Evolutionary conservation across 1,140 invertebrate species (phyloP).

Genomic region (Drosophila ananassae): DNA sequence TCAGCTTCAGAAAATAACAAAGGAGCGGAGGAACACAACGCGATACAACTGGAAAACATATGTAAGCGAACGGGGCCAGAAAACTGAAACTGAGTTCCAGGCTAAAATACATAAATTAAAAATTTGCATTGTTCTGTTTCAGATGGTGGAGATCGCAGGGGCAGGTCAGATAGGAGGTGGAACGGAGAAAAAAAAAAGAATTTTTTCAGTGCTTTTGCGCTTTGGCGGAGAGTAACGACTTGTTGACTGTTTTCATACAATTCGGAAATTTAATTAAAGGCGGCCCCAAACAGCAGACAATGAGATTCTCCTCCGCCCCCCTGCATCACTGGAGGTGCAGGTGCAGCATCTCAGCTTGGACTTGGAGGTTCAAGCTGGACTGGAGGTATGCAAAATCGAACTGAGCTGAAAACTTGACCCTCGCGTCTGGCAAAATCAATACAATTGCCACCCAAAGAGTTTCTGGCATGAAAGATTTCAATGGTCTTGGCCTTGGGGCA

Average conservation of each 20-base stretch:
- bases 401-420: conserved; percentile 46
- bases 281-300: conserved; percentile 74
- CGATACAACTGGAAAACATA: conserved; percentile 73
- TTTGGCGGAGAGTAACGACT: conserved; percentile 71
- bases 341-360: conserved; percentile 41
- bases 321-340: conserved; percentile 62
- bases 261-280: conserved; percentile 83
- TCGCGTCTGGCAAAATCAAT: conserved; percentile 64
- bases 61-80: conserved; percentile 60
- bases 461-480: conserved; percentile 21
- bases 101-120: conserved; percentile 83
- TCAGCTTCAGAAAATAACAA: conserved; percentile 32
- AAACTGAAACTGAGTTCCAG: conserved; percentile 60
- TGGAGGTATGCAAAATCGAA: conserved; percentile 43
- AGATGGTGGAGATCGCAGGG: conserved; percentile 21
- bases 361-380: background rate
- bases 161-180: conserved; percentile 24
- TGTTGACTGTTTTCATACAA: conserved; percentile 82
- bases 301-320: conserved; percentile 49
- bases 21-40: conserved; percentile 44
- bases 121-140: conserved; percentile 83
- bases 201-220: conserved; percentile 35
- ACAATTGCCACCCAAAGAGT: conserved; percentile 78
- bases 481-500: conserved; percentile 31
- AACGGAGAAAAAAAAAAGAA: conserved; percentile 39